A percentile compares a stretch with the other conserved stretches of the same genome.
Evolutionary conservation across 2,113 vertebrate genomes (phyloP).

Genomic region (Charadrius vociferus): DNA sequence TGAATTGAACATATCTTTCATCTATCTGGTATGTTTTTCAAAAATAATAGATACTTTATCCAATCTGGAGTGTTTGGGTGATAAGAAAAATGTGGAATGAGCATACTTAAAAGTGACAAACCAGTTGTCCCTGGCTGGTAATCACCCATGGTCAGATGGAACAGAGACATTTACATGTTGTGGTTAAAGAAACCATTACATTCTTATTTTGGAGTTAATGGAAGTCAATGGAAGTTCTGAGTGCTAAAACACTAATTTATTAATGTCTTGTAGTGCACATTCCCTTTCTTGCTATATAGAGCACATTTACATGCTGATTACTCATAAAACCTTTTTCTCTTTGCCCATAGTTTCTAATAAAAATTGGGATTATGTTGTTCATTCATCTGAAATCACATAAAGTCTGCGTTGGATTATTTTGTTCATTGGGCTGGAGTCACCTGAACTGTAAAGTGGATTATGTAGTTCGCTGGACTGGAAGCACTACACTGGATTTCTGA

Average conservation of each 20-base stretch:
- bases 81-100: not conserved
- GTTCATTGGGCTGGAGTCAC: not conserved
- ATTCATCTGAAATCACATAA: not conserved
- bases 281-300: not conserved
- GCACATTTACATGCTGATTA: not conserved
- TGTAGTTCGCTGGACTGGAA: not conserved
- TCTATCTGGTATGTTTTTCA: not conserved
- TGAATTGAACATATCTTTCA: not conserved
- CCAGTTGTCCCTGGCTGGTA: not conserved
- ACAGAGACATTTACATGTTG: not conserved
- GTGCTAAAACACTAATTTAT: not conserved
- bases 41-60: not conserved
- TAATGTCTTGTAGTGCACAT: not conserved
- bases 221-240: not conserved
- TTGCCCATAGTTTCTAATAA: not conserved
- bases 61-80: not conserved
- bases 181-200: not conserved
- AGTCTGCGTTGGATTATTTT: slow-evolving; percentile 39
- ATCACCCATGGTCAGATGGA: not conserved
- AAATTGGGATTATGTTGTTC: not conserved
- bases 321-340: not conserved
- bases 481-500: not conserved
- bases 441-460: slow-evolving; percentile 36
- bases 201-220: not conserved
- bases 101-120: not conserved